These are phyloP conservation scores for Malurus splendens DNA, from an alignment of 2,797 vertebrate species.

Conservation along the genomic window DNA sequence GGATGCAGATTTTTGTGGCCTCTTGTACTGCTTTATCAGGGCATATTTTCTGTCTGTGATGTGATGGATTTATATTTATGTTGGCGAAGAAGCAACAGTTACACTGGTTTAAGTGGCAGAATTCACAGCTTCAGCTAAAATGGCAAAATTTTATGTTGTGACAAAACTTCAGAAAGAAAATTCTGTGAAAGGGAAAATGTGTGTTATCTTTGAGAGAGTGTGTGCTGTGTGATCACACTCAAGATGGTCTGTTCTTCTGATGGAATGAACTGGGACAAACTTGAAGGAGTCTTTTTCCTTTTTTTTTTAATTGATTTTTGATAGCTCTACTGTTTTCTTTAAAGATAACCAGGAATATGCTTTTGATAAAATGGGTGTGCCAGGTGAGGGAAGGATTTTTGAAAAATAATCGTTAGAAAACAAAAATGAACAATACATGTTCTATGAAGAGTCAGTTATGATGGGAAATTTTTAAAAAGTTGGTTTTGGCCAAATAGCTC, in stretches of 20 bases:
- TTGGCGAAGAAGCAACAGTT: neutral
- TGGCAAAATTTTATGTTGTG: neutral
- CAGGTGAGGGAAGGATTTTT: neutral
- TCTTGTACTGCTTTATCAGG: neutral
- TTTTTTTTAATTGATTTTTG: neutral
- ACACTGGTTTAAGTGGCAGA: neutral
- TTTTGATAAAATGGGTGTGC: neutral
- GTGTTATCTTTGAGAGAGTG: neutral
- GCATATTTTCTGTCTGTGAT: neutral
- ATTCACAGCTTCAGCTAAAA: neutral
- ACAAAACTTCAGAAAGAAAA: neutral
- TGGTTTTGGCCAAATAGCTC: neutral
- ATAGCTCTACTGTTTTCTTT: neutral
- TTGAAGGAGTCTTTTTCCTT: neutral
- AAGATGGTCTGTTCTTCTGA: neutral
- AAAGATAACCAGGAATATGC: neutral
- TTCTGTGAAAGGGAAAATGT: neutral
- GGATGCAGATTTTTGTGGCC: neutral
- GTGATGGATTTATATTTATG: neutral
- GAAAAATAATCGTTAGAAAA: neutral
- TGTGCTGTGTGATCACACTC: neutral
- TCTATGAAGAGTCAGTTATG: neutral
- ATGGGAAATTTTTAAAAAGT: neutral
- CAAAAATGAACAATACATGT: neutral
- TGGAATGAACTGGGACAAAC: neutral